Conservation (phyloP, 2,797 vertebrate genomes). For the Helostoma temminkii region DNA sequence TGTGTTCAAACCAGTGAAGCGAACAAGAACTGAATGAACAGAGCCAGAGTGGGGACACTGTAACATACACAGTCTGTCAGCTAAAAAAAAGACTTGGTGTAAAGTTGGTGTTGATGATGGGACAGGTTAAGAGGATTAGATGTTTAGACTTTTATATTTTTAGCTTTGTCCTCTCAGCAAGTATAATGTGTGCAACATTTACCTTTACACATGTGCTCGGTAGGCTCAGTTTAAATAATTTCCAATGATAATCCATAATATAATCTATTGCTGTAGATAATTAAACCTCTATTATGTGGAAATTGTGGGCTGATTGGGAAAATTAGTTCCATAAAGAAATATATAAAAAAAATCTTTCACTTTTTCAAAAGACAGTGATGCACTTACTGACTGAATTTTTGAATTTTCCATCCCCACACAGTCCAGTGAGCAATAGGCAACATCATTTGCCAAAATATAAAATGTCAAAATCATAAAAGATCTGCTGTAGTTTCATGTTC, state of each 20-base stretch:
- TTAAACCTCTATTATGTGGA: slow-evolving; percentile 20
- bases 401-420: not conserved
- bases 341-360: no score
- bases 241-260: slow-evolving; percentile 5
- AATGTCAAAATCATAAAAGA: no score
- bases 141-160: not conserved
- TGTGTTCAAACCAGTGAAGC: slow-evolving; percentile 8
- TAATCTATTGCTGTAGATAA: slow-evolving; percentile 12
- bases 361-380: not conserved
- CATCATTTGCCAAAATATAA: not conserved
- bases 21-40: not conserved
- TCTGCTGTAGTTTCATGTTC: no score
- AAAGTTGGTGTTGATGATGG: not conserved
- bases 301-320: not conserved
- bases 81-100: not conserved
- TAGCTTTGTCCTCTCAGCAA: not conserved
- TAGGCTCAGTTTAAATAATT: not conserved
- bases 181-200: not conserved
- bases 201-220: not conserved
- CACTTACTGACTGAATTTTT: slow-evolving; percentile 1
- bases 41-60: not conserved
- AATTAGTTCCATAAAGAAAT: not conserved
- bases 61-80: not conserved
- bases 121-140: slow-evolving; percentile 16
- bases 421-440: not conserved